Conservation (phyloP, 2,888 invertebrate genomes). For the Malthinus seriepunctatus region DNA sequence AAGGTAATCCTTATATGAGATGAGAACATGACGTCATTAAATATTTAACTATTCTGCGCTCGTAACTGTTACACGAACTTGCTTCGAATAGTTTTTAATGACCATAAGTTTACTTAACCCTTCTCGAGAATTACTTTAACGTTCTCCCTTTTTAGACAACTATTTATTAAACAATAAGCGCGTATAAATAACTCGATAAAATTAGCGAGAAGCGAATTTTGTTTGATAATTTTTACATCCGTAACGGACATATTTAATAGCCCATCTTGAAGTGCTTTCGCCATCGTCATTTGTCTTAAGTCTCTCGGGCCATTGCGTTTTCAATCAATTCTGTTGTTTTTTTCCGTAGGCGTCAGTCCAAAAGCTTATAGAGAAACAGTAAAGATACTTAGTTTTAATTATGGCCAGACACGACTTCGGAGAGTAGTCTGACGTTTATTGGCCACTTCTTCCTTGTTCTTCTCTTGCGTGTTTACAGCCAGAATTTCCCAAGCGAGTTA, state of each 20-base stretch:
- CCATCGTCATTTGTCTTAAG: constrained; percentile 46
- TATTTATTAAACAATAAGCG: background rate
- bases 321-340: constrained; percentile 48
- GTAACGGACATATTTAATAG: constrained; percentile 40
- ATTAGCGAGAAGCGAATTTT: background rate
- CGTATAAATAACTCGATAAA: background rate
- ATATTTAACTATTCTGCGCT: constrained; percentile 22
- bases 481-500: constrained; percentile 44
- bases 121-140: constrained; percentile 4
- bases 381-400: constrained; percentile 53
- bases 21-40: constrained; percentile 24
- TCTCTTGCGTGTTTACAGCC: constrained; percentile 40
- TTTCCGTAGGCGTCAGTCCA: constrained; percentile 33
- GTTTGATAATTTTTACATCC: constrained; percentile 11
- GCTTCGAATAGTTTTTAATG: constrained; percentile 18
- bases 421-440: constrained; percentile 49
- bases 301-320: constrained; percentile 48
- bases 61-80: constrained; percentile 14
- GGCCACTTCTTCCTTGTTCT: constrained; percentile 46
- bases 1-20: constrained; percentile 26
- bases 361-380: constrained; percentile 40
- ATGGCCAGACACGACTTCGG: constrained; percentile 47
- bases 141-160: constrained; percentile 6
- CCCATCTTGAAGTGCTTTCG: constrained; percentile 33
- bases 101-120: constrained; percentile 9